phyloP scores from a whole-genome alignment of 2,113 vertebrate species.

The Oncorhynchus keta region DNA sequence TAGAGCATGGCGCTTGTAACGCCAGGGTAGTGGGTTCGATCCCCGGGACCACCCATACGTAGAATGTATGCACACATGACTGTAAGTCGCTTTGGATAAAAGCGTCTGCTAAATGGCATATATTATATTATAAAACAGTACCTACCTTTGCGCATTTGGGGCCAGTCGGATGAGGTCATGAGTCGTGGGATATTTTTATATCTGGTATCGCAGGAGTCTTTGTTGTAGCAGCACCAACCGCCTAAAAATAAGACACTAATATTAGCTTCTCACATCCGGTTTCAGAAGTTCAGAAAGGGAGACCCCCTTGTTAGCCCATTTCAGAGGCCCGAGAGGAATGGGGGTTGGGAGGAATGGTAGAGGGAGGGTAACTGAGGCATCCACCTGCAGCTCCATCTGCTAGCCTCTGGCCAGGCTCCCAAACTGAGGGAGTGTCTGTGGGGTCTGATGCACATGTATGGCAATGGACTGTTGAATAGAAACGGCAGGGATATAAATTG shows the following conservation, averaged over 20 bases:
- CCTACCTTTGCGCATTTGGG: conserved; percentile 72
- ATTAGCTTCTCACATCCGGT: conserved; percentile 53
- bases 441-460: background rate
- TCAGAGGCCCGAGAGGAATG: conserved; percentile 45
- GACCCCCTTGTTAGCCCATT: conserved; percentile 45
- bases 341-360: conserved; percentile 19
- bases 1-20: no score
- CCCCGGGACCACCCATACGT: no score
- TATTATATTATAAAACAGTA: no score
- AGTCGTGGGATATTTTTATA: conserved; percentile 79
- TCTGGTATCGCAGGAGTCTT: conserved; percentile 79
- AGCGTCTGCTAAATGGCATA: no score
- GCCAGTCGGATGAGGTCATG: conserved; percentile 78
- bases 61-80: no score
- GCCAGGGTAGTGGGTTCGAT: no score
- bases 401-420: conserved; percentile 5
- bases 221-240: conserved; percentile 80
- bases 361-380: conserved; percentile 30
- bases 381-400: conserved; percentile 41
- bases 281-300: conserved; percentile 16
- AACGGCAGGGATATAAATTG: no score
- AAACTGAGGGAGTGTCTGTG: background rate
- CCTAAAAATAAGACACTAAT: conserved; percentile 75
- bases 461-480: no score
- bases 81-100: no score